Evolutionary conservation across 2,888 invertebrate species (phyloP), one percentile per base, ranked within the genome.

Genomic region (Cantharis nigra): DNA sequence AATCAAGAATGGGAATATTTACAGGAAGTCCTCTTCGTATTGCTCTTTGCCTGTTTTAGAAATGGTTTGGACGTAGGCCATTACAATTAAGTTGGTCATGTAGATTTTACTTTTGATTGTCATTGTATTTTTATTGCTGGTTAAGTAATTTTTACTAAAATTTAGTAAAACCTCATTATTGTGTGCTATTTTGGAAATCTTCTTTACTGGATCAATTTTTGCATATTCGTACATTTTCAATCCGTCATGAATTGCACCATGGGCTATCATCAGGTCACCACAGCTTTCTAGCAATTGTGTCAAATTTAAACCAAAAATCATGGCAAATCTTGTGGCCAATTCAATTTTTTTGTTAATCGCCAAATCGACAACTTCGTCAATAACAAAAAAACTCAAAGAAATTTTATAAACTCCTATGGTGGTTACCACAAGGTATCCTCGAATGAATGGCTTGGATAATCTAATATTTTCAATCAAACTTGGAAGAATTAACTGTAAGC

Each of bases 261-360:
- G 92, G 3, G 93, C 91, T 85, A 97, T 90, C 84, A 96, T 90
- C 87, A 94, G 91, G 87, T 97, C 97, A 0, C 96, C 96, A 28
- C 96, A 95, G 82, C 92, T 92, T 86, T 96, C 95, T 80, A 97
- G 90, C 72, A 94, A 89, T 73, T 92, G 90, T 78, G 93, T 92
- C 70, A 94, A 89, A 83, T 93, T 92, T 72, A 93, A 87, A 71
- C 91, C 91, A 84, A 92, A 92, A 71, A 92, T 89, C 71, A 89
- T 87, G 1, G 92, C 91, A 63, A 93, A 85, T 82, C 89, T 89
- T 81, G 91, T 92, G 7, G 92, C 92, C 83, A 89, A 89, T 67
- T 90, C 90, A 9, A 91, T 84, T 82, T 92, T 90, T 69, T 90
- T 89, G 81, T 89, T 89, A 62, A 91, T 87, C 71, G 92, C 89